Evolutionary conservation across 1,140 invertebrate species (phyloP).

Genomic region (Drosophila nigromelanica): DNA sequence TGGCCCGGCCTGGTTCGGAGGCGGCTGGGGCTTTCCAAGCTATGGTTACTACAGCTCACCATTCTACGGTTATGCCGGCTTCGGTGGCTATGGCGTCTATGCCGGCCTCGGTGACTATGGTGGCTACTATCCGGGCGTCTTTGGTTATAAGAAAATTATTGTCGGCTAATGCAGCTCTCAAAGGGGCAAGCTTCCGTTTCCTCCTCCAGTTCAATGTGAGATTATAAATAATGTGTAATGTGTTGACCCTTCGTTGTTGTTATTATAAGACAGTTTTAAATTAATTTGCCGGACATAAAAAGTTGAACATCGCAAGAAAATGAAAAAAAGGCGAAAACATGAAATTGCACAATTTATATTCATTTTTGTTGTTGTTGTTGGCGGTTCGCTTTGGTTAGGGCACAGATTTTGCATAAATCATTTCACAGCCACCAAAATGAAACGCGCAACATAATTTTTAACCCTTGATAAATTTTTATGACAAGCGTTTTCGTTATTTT

Average conservation of each 20-base stretch:
- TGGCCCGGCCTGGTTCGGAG: conserved; percentile 36
- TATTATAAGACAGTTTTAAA: conserved; percentile 70
- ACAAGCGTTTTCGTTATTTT: conserved; percentile 79
- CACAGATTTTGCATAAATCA: conserved; percentile 82
- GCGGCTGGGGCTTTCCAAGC: conserved; percentile 28
- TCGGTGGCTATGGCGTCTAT: conserved; percentile 6
- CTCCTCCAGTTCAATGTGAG: conserved; percentile 57
- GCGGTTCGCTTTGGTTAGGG: conserved; percentile 32
- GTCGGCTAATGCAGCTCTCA: conserved; percentile 48
- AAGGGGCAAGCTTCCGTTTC: background rate
- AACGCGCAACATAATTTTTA: conserved; percentile 81
- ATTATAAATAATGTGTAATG: conserved; percentile 74
- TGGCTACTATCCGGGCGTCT: conserved; percentile 62
- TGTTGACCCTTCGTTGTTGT: conserved; percentile 37
- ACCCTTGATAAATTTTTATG: conserved; percentile 82
- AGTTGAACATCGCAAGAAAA: conserved; percentile 38
- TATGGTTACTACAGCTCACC: conserved; percentile 23
- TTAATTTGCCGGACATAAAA: conserved; percentile 77
- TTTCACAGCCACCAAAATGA: conserved; percentile 75
- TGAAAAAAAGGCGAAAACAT: conserved; percentile 46
- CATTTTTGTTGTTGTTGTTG: conserved; percentile 60
- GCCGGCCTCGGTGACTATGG: conserved; percentile 18
- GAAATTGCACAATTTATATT: conserved; percentile 81
- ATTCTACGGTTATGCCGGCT: conserved; percentile 50
- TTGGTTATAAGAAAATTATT: conserved; percentile 70